These are phyloP conservation scores for Paramisgurnus dabryanus DNA, from an alignment of 2,113 vertebrate genomes.

Conservation along the genomic window DNA sequence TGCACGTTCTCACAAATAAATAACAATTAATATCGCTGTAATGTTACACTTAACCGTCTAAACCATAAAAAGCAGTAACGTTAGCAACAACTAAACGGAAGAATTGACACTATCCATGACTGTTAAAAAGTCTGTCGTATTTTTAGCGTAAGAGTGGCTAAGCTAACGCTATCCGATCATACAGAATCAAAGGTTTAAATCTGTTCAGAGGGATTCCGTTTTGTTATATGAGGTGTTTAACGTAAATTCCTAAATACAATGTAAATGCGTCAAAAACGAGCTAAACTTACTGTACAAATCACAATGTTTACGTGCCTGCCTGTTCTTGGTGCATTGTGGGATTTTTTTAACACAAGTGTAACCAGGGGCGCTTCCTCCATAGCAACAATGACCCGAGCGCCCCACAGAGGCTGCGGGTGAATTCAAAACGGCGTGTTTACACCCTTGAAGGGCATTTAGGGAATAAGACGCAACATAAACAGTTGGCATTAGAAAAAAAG, in stretches of 20 bases:
- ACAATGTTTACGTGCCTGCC: background rate
- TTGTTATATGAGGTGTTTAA: background rate
- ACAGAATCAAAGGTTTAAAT: background rate
- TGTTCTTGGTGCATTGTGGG: slow-evolving; percentile 65
- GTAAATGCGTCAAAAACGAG: background rate
- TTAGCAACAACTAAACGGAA: background rate
- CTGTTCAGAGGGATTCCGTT: background rate
- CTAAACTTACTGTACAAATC: background rate
- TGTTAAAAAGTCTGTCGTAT: background rate
- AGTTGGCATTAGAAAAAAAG: too few species aligned
- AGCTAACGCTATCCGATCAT: slow-evolving; percentile 8
- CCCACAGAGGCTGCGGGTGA: too few species aligned
- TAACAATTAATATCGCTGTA: background rate
- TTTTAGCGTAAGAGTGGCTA: background rate
- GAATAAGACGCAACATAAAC: too few species aligned
- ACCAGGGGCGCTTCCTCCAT: slow-evolving; percentile 62
- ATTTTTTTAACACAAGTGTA: slow-evolving; percentile 52
- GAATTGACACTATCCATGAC: background rate
- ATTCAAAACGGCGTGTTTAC: too few species aligned
- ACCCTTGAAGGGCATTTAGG: too few species aligned
- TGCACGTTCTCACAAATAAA: background rate
- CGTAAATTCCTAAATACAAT: too few species aligned
- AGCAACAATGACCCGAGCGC: slow-evolving; percentile 52
- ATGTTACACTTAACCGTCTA: background rate
- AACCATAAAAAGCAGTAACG: background rate